Conservation (phyloP, 2,888 invertebrate genomes). For the Pandemis heparana region DNA sequence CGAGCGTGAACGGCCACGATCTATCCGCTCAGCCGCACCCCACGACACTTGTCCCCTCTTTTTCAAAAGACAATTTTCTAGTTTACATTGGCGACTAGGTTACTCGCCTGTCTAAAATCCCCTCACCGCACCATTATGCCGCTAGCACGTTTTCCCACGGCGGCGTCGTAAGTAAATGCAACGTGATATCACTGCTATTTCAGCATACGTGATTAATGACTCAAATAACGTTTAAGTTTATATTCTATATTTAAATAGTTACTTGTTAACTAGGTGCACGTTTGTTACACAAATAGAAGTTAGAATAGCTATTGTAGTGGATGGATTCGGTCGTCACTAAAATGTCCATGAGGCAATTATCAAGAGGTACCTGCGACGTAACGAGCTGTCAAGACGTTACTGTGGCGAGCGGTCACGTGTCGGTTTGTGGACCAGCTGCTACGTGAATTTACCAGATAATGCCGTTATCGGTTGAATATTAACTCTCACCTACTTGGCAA, state of each 20-base stretch:
- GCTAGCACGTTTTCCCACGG: conserved; percentile 50
- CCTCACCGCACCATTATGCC: conserved; percentile 31
- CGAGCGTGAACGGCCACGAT: conserved; percentile 75
- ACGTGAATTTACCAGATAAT: conserved; percentile 59
- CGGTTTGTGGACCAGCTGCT: conserved; percentile 61
- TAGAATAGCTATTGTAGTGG: background rate
- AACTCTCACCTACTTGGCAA: conserved; percentile 18
- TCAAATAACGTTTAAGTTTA: conserved; percentile 19
- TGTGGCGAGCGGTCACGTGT: conserved; percentile 57
- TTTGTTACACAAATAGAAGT: conserved; percentile 9
- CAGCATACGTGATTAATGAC: conserved; percentile 45
- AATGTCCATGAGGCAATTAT: background rate
- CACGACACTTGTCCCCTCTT: conserved; percentile 47
- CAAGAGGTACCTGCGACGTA: background rate
- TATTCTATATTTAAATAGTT: conserved; percentile 7
- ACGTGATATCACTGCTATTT: conserved; percentile 55
- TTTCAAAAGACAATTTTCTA: conserved; percentile 46
- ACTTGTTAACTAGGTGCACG: conserved; percentile 1
- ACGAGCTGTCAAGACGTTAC: background rate
- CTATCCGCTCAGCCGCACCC: conserved; percentile 47
- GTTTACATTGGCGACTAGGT: conserved; percentile 33
- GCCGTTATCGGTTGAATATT: conserved; percentile 48
- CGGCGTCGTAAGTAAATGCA: conserved; percentile 48
- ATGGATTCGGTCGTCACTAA: background rate
- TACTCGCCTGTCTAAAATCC: conserved; percentile 23